Conservation (phyloP, 2,797 vertebrate genomes). For the Xerus rutilus region DNA sequence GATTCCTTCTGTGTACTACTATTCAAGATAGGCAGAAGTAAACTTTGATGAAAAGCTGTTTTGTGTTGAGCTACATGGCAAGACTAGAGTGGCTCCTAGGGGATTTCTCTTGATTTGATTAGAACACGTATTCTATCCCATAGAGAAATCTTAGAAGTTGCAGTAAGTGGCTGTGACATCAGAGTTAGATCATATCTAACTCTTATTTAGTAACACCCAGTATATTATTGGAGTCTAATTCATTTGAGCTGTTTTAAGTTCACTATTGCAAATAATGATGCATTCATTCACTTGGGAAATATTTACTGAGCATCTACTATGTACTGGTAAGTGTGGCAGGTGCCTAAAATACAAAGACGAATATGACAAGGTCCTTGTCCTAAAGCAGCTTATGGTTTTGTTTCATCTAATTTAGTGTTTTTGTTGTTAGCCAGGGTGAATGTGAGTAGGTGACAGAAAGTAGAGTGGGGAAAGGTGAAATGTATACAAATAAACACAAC, state of each 20-base stretch:
- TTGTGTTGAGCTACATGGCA: conserved; percentile 57
- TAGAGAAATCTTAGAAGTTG: conserved; percentile 72
- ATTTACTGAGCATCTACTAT: conserved; percentile 12
- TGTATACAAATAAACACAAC: neutral
- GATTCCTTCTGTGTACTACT: neutral
- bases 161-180: conserved; percentile 62
- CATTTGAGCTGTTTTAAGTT: conserved; percentile 25
- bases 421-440: neutral
- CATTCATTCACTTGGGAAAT: conserved; percentile 29
- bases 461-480: neutral
- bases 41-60: conserved; percentile 65
- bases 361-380: neutral
- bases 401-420: neutral
- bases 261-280: conserved; percentile 28
- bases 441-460: neutral
- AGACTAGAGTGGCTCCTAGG: conserved; percentile 55
- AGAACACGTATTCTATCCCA: conserved; percentile 56
- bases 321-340: neutral
- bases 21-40: conserved; percentile 3
- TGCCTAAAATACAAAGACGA: conserved; percentile 19
- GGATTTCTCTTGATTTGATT: conserved; percentile 69
- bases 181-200: conserved; percentile 55
- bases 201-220: conserved; percentile 51
- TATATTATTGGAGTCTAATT: conserved; percentile 37
- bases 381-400: neutral